Percentiles rank a stretch among this genome's conserved stretches.
phyloP scores from a whole-genome alignment of 1,140 invertebrate genomes.

The Leptoteleia sp. region DNA sequence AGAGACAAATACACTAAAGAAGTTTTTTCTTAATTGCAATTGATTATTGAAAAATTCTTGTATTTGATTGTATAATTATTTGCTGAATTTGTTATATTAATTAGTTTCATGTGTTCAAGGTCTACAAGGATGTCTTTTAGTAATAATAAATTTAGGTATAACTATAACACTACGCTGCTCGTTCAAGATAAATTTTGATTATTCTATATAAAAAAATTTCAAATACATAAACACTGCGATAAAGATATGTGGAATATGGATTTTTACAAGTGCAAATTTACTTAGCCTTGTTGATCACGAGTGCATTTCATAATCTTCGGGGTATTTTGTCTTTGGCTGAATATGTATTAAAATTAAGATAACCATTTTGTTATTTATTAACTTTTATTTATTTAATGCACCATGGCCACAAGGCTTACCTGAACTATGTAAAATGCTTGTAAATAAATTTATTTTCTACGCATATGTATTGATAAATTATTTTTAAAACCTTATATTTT shows the following conservation, averaged over 20 bases:
- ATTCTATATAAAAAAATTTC: constrained; percentile 14
- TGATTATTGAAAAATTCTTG: too few relatives aligned
- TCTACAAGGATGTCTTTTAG: constrained; percentile 28
- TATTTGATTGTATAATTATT: too few relatives aligned
- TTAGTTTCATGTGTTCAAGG: constrained; percentile 36
- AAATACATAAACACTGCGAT: constrained; percentile 15
- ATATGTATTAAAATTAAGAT: constrained; percentile 26
- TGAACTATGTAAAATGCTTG: constrained; percentile 56
- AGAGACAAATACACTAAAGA: too few relatives aligned
- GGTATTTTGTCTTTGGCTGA: constrained; percentile 13
- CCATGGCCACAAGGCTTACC: constrained; percentile 66
- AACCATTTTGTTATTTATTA: constrained; percentile 45
- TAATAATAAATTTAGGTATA: constrained; percentile 27
- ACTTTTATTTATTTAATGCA: constrained; percentile 63
- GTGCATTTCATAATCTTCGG: constrained; percentile 58
- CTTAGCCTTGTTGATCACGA: constrained; percentile 63
- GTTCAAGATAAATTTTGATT: constrained; percentile 4
- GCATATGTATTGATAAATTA: constrained; percentile 3
- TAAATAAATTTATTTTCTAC: constrained; percentile 66
- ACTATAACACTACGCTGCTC: constrained; percentile 29
- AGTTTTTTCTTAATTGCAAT: too few relatives aligned
- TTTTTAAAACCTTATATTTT: constrained; percentile 11
- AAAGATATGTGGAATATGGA: constrained; percentile 27
- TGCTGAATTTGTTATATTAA: too few relatives aligned
- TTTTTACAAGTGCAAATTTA: constrained; percentile 54